A percentile compares a stretch with the other conserved stretches of the same genome.
Conservation (phyloP, 2,113 vertebrate genomes). For the Carlito syrichta region DNA sequence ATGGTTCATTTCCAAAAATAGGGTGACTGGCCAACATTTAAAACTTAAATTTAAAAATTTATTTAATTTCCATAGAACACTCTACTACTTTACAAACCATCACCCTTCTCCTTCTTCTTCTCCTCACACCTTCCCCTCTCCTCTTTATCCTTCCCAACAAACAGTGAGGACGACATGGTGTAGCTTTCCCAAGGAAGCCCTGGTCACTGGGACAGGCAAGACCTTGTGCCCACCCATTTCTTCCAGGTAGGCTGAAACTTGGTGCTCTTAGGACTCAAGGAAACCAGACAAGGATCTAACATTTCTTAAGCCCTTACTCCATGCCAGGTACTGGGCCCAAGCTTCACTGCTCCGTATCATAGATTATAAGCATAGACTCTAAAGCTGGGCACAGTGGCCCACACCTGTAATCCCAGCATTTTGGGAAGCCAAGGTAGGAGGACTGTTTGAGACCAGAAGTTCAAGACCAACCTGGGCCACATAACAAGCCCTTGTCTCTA, state of each 20-base stretch:
- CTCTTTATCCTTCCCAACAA: not conserved
- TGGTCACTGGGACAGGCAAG: not conserved
- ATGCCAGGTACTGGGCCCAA: not conserved
- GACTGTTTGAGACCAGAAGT: too few relatives aligned
- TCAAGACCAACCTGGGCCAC: too few relatives aligned
- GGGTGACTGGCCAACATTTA: not conserved
- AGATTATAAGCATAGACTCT: too few relatives aligned
- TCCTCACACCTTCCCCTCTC: not conserved
- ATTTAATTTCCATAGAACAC: not conserved
- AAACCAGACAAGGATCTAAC: not conserved
- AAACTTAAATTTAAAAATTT: too few relatives aligned
- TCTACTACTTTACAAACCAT: not conserved
- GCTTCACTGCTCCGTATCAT: not conserved
- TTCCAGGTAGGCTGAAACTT: not conserved
- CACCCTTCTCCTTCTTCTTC: not conserved
- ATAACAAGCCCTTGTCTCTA: too few relatives aligned
- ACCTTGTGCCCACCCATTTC: accelerated
- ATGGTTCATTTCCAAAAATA: too few relatives aligned
- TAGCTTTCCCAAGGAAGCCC: not conserved
- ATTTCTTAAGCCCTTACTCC: not conserved
- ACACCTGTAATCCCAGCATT: too few relatives aligned
- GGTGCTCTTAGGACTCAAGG: not conserved
- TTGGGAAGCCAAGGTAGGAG: too few relatives aligned
- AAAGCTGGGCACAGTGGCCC: too few relatives aligned
- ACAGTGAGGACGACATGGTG: not conserved